A percentile compares a stretch with the other conserved stretches of the same genome.
phyloP scores from a whole-genome alignment of 2,113 vertebrate genomes.

The Istiophorus platypterus region DNA sequence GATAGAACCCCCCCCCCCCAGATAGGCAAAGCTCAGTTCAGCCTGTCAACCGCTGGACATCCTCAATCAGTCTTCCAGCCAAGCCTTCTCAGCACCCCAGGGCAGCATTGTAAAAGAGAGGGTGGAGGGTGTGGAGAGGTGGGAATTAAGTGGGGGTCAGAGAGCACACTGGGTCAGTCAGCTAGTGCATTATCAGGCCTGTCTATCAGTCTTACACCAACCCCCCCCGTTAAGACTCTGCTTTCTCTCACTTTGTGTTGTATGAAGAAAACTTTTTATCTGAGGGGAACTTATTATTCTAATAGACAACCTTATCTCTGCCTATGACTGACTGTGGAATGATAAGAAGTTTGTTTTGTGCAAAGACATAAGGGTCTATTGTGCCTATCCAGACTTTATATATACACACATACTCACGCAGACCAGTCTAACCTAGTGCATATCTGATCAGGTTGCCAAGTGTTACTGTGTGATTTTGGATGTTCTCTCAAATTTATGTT shows the following conservation, averaged over 20 bases:
- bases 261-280: conserved; percentile 43
- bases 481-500: neutral
- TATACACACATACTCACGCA: neutral
- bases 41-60: conserved; percentile 58
- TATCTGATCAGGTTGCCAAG: neutral
- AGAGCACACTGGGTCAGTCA: conserved; percentile 67
- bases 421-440: neutral
- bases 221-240: conserved; percentile 39
- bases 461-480: neutral
- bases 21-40: conserved; percentile 61
- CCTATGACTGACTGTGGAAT: neutral
- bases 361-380: neutral
- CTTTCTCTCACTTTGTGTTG: conserved; percentile 51
- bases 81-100: conserved; percentile 57
- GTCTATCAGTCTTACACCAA: conserved; percentile 59
- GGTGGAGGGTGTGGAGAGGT: conserved; percentile 66
- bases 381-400: neutral
- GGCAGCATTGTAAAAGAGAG: conserved; percentile 53
- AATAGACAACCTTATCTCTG: conserved; percentile 27
- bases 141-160: conserved; percentile 72
- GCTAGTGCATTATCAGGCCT: conserved; percentile 64
- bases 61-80: conserved; percentile 55
- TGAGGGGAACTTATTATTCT: neutral
- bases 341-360: conserved; percentile 4
- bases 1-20: neutral